These are phyloP conservation scores for Grapholita molesta DNA, from an alignment of 1,140 invertebrate species.

Conservation along the genomic window DNA sequence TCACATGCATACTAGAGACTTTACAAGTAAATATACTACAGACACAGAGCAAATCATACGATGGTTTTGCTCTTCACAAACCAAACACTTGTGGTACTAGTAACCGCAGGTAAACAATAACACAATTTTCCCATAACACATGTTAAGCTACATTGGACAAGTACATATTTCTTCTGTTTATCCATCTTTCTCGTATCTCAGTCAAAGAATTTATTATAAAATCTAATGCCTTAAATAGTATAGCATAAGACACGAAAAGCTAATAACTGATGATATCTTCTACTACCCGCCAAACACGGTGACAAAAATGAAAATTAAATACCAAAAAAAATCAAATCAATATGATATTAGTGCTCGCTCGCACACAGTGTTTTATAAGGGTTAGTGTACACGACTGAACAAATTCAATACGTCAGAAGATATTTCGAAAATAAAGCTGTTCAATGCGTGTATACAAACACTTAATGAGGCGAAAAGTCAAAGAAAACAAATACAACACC, in stretches of 20 bases:
- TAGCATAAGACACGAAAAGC: too few relatives aligned
- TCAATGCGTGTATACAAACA: conserved; percentile 61
- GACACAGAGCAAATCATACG: not conserved
- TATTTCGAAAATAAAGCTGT: conserved; percentile 27
- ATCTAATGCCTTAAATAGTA: not conserved
- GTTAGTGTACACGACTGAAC: not conserved
- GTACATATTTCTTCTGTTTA: not conserved
- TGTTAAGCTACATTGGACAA: not conserved
- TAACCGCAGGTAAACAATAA: not conserved
- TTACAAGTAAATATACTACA: too few relatives aligned
- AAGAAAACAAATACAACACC: conserved; percentile 56
- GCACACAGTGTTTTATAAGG: not conserved
- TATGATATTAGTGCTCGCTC: not conserved
- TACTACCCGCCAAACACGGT: not conserved
- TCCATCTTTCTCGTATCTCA: not conserved
- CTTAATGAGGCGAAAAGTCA: conserved; percentile 64
- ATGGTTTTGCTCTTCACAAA: not conserved
- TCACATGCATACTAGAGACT: not conserved
- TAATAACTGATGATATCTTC: too few relatives aligned
- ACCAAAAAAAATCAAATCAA: not conserved
- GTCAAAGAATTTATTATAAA: not conserved
- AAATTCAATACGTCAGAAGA: conserved; percentile 20
- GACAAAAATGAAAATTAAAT: not conserved
- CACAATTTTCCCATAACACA: not conserved
- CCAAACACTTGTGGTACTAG: not conserved